Conservation (phyloP, 2,797 vertebrate species). For the Triplophysa bombifrons region DNA sequence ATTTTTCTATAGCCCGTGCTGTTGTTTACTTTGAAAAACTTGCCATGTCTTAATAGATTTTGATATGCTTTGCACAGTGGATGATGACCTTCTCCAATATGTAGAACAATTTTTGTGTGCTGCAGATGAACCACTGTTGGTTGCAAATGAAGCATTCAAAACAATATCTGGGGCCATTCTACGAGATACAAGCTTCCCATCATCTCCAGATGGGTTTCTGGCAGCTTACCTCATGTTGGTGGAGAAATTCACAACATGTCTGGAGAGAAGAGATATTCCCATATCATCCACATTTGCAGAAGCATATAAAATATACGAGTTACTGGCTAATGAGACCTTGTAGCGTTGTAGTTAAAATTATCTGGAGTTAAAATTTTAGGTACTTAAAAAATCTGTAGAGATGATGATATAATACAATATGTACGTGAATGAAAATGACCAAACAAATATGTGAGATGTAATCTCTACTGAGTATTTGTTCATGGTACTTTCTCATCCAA, state of each 20-base stretch:
- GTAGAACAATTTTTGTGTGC: constrained; percentile 2
- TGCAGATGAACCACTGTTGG: background rate
- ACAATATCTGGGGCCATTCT: background rate
- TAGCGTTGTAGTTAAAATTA: too few species aligned
- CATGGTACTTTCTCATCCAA: too few species aligned
- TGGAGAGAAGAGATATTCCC: background rate
- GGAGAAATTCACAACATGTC: background rate
- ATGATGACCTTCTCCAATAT: background rate
- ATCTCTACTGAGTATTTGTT: too few species aligned
- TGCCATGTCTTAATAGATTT: background rate
- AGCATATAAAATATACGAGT: background rate
- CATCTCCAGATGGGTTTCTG: background rate
- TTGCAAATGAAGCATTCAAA: background rate
- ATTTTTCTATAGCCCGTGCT: too few species aligned
- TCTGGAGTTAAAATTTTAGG: background rate
- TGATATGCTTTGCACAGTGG: background rate
- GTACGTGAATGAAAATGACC: too few species aligned
- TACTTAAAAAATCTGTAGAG: too few species aligned
- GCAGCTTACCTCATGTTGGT: background rate
- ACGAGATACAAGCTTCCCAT: background rate
- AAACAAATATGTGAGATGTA: too few species aligned
- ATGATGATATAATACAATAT: too few species aligned
- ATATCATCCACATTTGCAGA: background rate
- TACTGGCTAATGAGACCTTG: background rate
- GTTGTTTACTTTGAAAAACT: too few species aligned